These are phyloP conservation scores for Meta bourneti DNA, from an alignment of 2,888 invertebrate species.

Conservation along the genomic window DNA sequence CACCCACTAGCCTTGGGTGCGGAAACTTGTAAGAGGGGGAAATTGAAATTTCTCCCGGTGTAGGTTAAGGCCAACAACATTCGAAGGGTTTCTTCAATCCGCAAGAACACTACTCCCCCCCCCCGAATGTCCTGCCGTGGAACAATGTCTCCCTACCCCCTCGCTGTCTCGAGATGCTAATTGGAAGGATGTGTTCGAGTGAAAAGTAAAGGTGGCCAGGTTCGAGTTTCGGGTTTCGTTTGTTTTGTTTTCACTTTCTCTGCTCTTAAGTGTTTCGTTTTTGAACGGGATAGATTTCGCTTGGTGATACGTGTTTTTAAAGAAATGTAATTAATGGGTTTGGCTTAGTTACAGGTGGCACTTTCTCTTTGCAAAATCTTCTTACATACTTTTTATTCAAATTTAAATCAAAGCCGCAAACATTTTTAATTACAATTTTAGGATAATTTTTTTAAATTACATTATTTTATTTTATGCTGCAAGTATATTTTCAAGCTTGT, in stretches of 20 bases:
- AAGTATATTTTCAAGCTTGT: no score
- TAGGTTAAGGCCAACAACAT: conserved; percentile 76
- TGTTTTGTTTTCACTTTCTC: conserved; percentile 51
- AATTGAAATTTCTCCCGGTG: conserved; percentile 67
- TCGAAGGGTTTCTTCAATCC: conserved; percentile 49
- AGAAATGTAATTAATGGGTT: neutral
- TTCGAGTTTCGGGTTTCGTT: conserved; percentile 12
- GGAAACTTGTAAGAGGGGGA: conserved; percentile 41
- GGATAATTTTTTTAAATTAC: no score
- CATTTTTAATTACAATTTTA: no score
- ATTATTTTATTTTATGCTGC: no score
- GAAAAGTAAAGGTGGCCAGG: conserved; percentile 2
- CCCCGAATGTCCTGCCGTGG: neutral
- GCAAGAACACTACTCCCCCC: conserved; percentile 5
- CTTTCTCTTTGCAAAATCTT: no score
- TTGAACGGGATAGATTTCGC: conserved; percentile 1
- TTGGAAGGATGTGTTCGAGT: conserved; percentile 13
- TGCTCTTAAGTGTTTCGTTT: neutral
- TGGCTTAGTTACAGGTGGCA: no score
- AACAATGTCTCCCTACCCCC: neutral
- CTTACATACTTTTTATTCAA: no score
- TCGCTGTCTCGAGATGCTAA: conserved; percentile 34
- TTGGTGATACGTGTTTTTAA: neutral
- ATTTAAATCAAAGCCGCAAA: no score
- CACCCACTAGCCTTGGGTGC: conserved; percentile 73